phyloP scores from a whole-genome alignment of 2,113 vertebrate species.

The Ceyx melanurus region DNA sequence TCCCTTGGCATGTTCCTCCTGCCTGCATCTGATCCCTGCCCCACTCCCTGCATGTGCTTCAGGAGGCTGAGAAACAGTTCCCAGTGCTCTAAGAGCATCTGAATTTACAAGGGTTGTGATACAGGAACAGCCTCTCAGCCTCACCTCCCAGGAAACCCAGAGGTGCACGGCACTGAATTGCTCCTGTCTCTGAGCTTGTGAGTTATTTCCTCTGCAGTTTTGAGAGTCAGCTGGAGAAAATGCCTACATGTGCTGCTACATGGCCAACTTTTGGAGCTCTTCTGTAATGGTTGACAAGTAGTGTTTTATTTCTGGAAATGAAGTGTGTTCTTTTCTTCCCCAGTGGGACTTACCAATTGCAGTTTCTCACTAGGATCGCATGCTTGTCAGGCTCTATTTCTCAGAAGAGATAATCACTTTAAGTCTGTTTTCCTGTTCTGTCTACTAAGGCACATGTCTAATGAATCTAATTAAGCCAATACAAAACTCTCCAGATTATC shows the following conservation, averaged over 20 bases:
- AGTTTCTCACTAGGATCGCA: not conserved
- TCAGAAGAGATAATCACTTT: constrained; percentile 57
- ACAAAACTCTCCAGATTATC: constrained; percentile 34
- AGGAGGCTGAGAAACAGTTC: not conserved
- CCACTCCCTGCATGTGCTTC: fast-evolving
- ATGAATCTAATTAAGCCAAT: constrained; percentile 47
- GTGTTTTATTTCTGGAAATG: constrained; percentile 52
- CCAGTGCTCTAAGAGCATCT: not conserved
- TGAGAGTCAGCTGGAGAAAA: constrained; percentile 34
- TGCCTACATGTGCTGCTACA: not conserved
- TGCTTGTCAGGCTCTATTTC: constrained; percentile 57
- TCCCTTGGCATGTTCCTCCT: not conserved
- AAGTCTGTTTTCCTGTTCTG: constrained; percentile 59
- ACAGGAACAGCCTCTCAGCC: not conserved
- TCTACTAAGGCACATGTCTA: constrained; percentile 13
- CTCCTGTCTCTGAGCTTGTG: not conserved
- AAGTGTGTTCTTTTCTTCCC: not conserved
- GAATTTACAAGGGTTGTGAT: not conserved
- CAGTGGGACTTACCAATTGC: not conserved
- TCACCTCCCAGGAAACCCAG: not conserved
- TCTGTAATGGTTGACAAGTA: constrained; percentile 15
- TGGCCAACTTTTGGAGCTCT: not conserved
- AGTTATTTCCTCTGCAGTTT: not conserved
- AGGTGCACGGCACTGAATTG: not conserved
- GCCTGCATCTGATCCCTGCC: not conserved